Evolutionary conservation across 2,113 vertebrate genomes (phyloP), one percentile per base, ranked within the genome.

Genomic region (Brienomyrus longianalis): DNA sequence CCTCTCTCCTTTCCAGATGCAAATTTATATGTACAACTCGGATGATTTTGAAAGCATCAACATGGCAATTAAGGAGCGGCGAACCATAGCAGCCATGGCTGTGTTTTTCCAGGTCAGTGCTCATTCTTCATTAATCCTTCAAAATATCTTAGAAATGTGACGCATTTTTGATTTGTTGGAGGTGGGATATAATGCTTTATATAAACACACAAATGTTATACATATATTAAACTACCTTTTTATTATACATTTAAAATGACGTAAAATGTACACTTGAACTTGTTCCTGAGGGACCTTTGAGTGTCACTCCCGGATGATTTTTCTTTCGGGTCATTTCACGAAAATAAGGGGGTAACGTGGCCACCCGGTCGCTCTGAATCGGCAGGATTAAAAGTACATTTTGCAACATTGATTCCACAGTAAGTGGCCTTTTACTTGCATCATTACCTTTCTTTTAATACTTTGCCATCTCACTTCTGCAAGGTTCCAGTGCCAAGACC

Each of bases 11-110:
- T 77, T 86, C 94, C 97, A 99, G 98, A 99, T 99, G 98, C 98
- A 99, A 96, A 97, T 99, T 95, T 99, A 98, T 96, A 98, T 98
- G 95, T 99, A 99, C 93, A 99, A 98, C 94, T 97, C 98, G 0
- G 98, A 99, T 50, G 98, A 99, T 94, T 99, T 98, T 91, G 98
- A 99, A 95, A 98, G 97, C 93, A 97, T 99, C 92, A 96, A 96
- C 89, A 95, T 95, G 19, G 97, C 98, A 39, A 96, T 98, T 94
- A 96, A 96, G 89, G 97, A 98, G 93, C 98, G 97, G 95, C 96
- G 98, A 92, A 95, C 97, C 90, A 96, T 98, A 1, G 97, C 97
- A 89, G 97, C 97, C 86, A 98, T 99, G 97, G 96, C 97, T 0
- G 94, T 98, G 87, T 99, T 99, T 94, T 98, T 99, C 93, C 98